Evolutionary conservation across 2,113 vertebrate species (phyloP).

Genomic region (Dinomys branickii): DNA sequence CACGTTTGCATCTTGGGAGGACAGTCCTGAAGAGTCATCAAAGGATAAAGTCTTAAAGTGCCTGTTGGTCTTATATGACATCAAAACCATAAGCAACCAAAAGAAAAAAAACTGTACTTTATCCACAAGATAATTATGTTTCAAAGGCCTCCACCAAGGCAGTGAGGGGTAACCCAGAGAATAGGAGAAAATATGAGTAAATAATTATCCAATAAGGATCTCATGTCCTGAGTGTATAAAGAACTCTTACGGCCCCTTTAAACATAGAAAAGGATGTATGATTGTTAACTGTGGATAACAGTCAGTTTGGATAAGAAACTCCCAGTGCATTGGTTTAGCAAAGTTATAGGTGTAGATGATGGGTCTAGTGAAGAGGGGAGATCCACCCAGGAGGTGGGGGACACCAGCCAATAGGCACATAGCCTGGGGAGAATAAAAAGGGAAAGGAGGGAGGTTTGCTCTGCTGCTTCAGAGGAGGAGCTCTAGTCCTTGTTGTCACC

Average conservation of each 20-base stretch:
- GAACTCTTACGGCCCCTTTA: not conserved
- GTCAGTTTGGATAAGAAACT: not conserved
- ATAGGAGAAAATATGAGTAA: not conserved
- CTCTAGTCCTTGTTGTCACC: not conserved
- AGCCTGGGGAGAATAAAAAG: not conserved
- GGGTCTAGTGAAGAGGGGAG: not conserved
- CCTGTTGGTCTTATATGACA: not conserved
- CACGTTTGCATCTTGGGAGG: not conserved
- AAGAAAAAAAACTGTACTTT: not conserved
- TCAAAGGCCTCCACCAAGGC: not conserved
- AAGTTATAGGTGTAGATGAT: not conserved
- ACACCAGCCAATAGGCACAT: not conserved
- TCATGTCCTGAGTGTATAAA: not conserved
- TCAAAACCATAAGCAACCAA: not conserved
- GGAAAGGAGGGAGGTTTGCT: not conserved
- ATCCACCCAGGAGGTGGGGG: not conserved
- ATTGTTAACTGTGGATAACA: not conserved
- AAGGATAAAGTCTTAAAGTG: not conserved
- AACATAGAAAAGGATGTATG: not conserved
- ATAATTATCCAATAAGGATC: not conserved
- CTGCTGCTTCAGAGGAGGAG: not conserved
- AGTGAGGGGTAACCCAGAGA: not conserved
- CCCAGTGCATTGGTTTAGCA: not conserved
- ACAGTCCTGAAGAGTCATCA: not conserved
- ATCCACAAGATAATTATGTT: not conserved